Conservation (phyloP, 2,888 invertebrate species). For the Ypsolopha scabrella region DNA sequence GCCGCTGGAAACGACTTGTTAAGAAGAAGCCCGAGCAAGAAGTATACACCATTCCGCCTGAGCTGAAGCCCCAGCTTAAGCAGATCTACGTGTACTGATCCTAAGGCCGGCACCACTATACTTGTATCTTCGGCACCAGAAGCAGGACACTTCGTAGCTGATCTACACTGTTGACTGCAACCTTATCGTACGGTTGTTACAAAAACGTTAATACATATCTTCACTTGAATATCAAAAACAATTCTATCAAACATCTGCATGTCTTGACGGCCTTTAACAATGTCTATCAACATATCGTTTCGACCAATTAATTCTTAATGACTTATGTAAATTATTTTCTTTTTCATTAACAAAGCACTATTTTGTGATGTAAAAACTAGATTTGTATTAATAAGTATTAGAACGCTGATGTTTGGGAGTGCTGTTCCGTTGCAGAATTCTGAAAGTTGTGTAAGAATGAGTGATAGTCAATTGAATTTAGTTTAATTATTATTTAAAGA, state of each 20-base stretch:
- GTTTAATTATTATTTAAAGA: constrained; percentile 63
- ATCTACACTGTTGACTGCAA: constrained; percentile 36
- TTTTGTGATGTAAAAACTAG: constrained; percentile 64
- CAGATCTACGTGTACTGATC: constrained; percentile 88
- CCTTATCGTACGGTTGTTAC: constrained; percentile 39
- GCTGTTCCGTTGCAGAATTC: constrained; percentile 46
- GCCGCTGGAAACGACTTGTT: constrained; percentile 87
- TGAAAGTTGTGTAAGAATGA: constrained; percentile 48
- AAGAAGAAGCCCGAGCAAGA: constrained; percentile 87
- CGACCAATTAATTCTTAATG: constrained; percentile 62
- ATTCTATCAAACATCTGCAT: constrained; percentile 36
- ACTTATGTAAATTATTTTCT: constrained; percentile 41
- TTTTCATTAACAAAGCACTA: constrained; percentile 42
- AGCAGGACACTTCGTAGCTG: constrained; percentile 55
- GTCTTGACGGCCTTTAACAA: constrained; percentile 25
- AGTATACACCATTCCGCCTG: constrained; percentile 87
- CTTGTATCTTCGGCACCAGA: constrained; percentile 26
- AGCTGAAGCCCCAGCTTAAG: constrained; percentile 88
- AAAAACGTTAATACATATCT: constrained; percentile 48
- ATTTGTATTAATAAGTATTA: constrained; percentile 70
- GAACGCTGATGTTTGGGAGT: constrained; percentile 59
- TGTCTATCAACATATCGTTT: constrained; percentile 60
- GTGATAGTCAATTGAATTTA: constrained; percentile 67
- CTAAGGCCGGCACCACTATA: background rate
- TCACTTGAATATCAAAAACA: constrained; percentile 50